Evolutionary conservation across 2,113 vertebrate species (phyloP).

Genomic region (Anoura caudifer): DNA sequence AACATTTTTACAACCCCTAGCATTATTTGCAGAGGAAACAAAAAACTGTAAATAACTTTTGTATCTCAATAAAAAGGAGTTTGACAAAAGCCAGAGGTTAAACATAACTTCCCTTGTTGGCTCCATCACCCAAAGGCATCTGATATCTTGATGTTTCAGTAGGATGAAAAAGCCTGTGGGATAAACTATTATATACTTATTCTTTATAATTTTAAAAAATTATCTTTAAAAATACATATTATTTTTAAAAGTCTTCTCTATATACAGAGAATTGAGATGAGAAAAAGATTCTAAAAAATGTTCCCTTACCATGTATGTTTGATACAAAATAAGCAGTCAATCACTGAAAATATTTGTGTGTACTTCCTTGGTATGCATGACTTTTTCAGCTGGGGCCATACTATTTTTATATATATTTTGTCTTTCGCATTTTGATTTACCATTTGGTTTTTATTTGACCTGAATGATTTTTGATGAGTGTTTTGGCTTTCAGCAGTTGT

Average conservation of each 20-base stretch:
- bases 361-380: neutral
- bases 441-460: neutral
- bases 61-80: neutral
- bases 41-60: neutral
- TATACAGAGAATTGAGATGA: neutral
- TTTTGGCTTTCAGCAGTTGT: neutral
- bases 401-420: neutral
- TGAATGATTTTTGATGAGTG: neutral
- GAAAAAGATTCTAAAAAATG: neutral
- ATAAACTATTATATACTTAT: neutral
- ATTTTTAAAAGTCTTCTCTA: neutral
- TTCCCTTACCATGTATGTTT: neutral
- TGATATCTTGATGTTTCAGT: neutral
- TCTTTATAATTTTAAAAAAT: conserved; percentile 25
- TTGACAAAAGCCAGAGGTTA: neutral
- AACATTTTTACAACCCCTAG: neutral
- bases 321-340: neutral
- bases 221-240: neutral
- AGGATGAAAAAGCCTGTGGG: neutral
- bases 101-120: neutral
- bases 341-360: neutral
- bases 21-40: neutral
- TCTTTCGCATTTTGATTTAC: neutral
- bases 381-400: neutral
- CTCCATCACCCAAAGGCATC: neutral